Evolutionary conservation across 2,797 vertebrate genomes (phyloP).

Genomic region (Xenentodon cancila): DNA sequence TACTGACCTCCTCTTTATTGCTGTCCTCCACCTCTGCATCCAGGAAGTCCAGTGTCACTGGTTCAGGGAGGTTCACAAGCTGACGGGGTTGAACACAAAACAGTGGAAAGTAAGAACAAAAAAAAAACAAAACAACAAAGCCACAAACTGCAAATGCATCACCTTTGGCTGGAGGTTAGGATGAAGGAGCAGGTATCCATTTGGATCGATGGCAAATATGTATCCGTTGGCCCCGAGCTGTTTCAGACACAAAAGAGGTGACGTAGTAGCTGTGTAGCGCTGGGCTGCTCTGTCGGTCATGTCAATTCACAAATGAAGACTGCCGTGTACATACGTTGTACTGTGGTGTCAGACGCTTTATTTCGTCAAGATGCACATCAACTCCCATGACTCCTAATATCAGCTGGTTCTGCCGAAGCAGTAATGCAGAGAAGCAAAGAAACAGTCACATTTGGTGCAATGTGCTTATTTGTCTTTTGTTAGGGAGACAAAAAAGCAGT

Average conservation of each 20-base stretch:
- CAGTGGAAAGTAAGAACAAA: not conserved
- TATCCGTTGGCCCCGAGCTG: conserved; percentile 95
- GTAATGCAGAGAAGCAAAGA: not conserved
- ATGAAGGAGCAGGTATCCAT: conserved; percentile 96
- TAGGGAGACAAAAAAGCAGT: not conserved
- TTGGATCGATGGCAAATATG: conserved; percentile 96
- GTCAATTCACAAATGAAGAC: not conserved
- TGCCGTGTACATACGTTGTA: conserved; percentile 78
- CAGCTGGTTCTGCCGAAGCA: conserved; percentile 90
- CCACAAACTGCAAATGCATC: conserved; percentile 38
- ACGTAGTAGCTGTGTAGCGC: not conserved
- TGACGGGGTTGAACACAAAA: conserved; percentile 49
- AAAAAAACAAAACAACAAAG: not conserved
- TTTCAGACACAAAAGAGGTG: conserved; percentile 14
- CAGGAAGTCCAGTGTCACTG: conserved; percentile 94
- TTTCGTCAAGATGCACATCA: conserved; percentile 95
- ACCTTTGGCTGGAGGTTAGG: conserved; percentile 97
- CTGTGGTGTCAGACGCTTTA: conserved; percentile 93
- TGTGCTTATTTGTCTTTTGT: not conserved
- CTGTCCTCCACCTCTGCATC: conserved; percentile 96
- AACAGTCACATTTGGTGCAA: not conserved
- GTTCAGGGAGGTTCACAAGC: conserved; percentile 95
- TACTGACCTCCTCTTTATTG: conserved; percentile 92
- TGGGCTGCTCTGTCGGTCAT: not conserved
- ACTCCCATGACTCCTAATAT: conserved; percentile 98